Percentiles rank a stretch among this genome's conserved stretches.
Evolutionary conservation across 2,113 vertebrate species (phyloP).

Genomic region (Gavia stellata): DNA sequence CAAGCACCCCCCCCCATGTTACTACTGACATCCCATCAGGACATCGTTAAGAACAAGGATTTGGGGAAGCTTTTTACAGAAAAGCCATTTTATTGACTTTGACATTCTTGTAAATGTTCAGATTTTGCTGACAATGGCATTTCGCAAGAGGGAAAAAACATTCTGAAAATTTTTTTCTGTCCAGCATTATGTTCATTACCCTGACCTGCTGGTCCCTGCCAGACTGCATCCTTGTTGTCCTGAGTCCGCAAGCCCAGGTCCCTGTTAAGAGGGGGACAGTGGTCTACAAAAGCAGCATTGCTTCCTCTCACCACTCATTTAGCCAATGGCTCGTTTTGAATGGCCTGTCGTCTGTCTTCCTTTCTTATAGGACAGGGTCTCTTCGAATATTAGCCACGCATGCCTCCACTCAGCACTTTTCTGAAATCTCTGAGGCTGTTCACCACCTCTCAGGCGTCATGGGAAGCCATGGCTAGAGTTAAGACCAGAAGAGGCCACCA

Average conservation of each 20-base stretch:
- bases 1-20: not conserved
- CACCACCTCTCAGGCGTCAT: fast-evolving
- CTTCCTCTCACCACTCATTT: not conserved
- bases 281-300: not conserved
- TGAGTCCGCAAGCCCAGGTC: not conserved
- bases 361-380: not conserved
- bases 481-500: not conserved
- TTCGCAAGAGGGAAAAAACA: not conserved
- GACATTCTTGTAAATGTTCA: not conserved
- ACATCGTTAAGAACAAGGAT: not conserved
- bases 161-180: not conserved
- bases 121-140: not conserved
- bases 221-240: not conserved
- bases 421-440: not conserved
- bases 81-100: not conserved
- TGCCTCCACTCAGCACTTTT: fast-evolving
- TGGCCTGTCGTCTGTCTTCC: not conserved
- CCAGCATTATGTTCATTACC: not conserved
- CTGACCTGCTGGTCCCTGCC: not conserved
- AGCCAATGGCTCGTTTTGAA: not conserved
- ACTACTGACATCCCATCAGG: not conserved
- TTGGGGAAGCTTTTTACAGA: not conserved
- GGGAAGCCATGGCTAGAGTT: not conserved
- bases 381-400: too few species aligned
- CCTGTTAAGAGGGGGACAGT: not conserved